Percentiles rank a stretch among this genome's conserved stretches.
Evolutionary conservation across 2,113 vertebrate species (phyloP).

Genomic region (Jaculus jaculus): DNA sequence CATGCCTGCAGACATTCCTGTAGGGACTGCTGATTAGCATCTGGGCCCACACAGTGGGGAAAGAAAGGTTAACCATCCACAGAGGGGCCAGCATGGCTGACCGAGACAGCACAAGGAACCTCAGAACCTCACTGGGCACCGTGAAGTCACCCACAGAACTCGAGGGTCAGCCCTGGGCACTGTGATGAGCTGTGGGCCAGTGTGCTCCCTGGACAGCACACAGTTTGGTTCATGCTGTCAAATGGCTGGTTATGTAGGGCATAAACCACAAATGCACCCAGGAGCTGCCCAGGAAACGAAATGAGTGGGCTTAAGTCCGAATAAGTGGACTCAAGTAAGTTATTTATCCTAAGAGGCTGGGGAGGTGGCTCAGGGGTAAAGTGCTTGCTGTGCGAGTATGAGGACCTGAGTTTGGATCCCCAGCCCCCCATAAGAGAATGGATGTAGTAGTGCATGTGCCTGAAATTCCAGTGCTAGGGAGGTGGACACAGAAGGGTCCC

Average conservation of each 20-base stretch:
- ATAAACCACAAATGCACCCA: neutral
- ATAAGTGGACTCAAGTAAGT: neutral
- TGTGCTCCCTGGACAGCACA: neutral
- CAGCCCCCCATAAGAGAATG: too few species aligned
- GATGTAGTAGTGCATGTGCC: too few species aligned
- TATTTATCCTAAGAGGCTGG: neutral
- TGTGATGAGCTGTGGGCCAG: neutral
- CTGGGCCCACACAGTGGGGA: constrained; percentile 21
- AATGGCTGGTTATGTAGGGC: neutral
- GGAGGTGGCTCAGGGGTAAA: too few species aligned
- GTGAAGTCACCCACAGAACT: constrained; percentile 55
- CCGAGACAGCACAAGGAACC: neutral
- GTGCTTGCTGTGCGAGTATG: too few species aligned
- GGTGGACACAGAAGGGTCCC: too few species aligned
- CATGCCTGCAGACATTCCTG: constrained; percentile 57
- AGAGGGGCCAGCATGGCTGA: constrained; percentile 4
- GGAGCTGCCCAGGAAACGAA: neutral
- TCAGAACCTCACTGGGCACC: neutral
- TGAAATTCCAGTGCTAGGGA: too few species aligned
- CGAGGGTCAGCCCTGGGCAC: neutral
- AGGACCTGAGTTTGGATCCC: too few species aligned
- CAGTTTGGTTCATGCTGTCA: neutral
- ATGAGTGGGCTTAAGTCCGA: neutral
- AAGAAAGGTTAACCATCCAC: constrained; percentile 37
- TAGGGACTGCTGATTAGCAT: constrained; percentile 44